Conservation (phyloP, 2,113 vertebrate species). For the Plecotus auritus region DNA sequence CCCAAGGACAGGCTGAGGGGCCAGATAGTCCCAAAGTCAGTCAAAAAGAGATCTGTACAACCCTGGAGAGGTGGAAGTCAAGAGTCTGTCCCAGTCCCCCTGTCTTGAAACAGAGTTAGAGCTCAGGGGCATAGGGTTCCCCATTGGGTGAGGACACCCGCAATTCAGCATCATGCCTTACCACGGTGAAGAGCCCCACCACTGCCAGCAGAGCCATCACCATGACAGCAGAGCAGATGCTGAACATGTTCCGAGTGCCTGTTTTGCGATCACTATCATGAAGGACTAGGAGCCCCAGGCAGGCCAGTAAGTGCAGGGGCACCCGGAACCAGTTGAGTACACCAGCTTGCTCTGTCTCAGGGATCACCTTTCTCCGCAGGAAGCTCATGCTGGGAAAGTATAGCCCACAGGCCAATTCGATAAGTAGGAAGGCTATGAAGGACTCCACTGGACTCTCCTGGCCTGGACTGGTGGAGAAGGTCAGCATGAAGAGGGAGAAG, state of each 20-base stretch:
- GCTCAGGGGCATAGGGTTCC: constrained; percentile 71
- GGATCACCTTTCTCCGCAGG: constrained; percentile 89
- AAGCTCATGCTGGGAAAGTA: constrained; percentile 95
- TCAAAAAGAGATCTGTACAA: neutral
- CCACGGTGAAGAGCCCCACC: constrained; percentile 89
- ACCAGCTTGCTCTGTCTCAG: constrained; percentile 86
- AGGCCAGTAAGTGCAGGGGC: constrained; percentile 91
- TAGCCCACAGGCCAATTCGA: constrained; percentile 91
- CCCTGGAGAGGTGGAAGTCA: neutral
- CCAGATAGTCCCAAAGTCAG: neutral
- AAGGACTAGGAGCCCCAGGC: constrained; percentile 89
- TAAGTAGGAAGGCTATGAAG: constrained; percentile 91
- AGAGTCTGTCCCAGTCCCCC: constrained; percentile 12
- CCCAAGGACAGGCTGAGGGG: neutral
- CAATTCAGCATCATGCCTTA: constrained; percentile 87
- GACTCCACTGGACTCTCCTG: constrained; percentile 90
- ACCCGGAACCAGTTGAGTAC: constrained; percentile 93
- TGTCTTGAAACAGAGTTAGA: constrained; percentile 41
- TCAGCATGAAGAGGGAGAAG: constrained; percentile 94
- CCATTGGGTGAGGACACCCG: constrained; percentile 73
- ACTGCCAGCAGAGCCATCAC: constrained; percentile 90
- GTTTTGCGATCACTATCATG: constrained; percentile 89
- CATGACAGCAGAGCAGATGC: constrained; percentile 87
- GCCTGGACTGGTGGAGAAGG: constrained; percentile 90
- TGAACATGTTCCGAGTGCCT: constrained; percentile 93